Base-by-base conservation (phyloP, 92 coral and sea anemone genomes). In the Siderastrea radians region DNA sequence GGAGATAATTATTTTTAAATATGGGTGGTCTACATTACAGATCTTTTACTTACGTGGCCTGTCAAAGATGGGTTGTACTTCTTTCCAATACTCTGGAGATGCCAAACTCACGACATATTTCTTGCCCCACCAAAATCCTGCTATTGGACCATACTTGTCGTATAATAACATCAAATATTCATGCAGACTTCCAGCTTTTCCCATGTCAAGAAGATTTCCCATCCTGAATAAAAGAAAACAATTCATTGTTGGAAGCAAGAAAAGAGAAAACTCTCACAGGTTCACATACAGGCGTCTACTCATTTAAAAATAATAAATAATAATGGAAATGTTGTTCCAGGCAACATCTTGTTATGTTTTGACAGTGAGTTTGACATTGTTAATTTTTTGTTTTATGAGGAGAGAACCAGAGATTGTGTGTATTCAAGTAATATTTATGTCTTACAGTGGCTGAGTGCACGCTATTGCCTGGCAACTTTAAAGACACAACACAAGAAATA, bases 71-170 rank as follows among this genome's bases (percentile, higher is more conserved):
- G 85, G 81, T 49, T 94, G 88, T 46, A 96, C 86, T 54, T 96
- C 99, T 77, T 96, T 95, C 94, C 97, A 96, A 77, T 94, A 74
- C 51, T 81, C 90, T 63, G 99, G 99, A 69, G 94, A 86, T 26
- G 98, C 98, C 52, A 96, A 78, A 60, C 95, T 90, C 46, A 96
- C 98, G 14, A 94, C 93, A 52, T 92, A 88, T 16, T 84, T 85
- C 83, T 88, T 83, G 69, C 96, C 98, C 99, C 99, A 96, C 99
- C 97, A 94, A 89, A 96, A 95, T 49, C 96, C 92, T 82, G 86
- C 95, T 43, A 96, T 68, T 19, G 91, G 75, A 45, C 99, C 99
- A 88, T 95, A 91, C 44, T 93, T 92, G 53, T 90, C 89, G 68
- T 94, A 94, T 3, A 96, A 89, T 77, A 88, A 74, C 59, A 75